These are phyloP conservation scores for Syrista parreyssii DNA, from an alignment of 2,888 invertebrate species.

Conservation along the genomic window DNA sequence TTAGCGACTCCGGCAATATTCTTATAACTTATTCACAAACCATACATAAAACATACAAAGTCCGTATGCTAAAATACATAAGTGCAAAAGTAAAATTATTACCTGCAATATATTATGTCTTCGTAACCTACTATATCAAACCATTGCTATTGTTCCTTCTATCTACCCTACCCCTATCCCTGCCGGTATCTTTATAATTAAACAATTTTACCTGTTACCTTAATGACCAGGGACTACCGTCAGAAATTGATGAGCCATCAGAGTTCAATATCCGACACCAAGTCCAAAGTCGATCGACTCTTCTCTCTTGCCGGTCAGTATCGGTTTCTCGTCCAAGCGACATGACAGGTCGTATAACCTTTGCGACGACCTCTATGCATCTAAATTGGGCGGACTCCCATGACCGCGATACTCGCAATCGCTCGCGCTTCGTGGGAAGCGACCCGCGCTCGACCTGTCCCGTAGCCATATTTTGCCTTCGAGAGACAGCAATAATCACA, in stretches of 20 bases:
- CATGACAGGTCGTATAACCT: slow-evolving; percentile 45
- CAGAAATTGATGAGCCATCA: background rate
- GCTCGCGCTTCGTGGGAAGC: slow-evolving; percentile 44
- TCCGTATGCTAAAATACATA: background rate
- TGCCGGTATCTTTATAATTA: background rate
- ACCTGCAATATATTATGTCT: background rate
- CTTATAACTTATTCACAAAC: background rate
- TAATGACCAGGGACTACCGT: background rate
- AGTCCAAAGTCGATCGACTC: background rate
- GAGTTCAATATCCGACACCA: background rate
- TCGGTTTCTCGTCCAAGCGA: slow-evolving; percentile 23
- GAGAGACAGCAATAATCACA: background rate
- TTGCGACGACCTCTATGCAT: slow-evolving; percentile 42
- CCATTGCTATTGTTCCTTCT: background rate
- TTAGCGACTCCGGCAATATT: background rate
- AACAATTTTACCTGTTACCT: background rate
- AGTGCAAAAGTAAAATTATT: background rate
- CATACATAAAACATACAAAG: background rate
- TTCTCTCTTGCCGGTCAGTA: background rate
- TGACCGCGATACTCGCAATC: slow-evolving; percentile 26
- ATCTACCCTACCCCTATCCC: background rate
- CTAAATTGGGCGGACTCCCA: slow-evolving; percentile 40
- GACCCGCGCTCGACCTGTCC: slow-evolving; percentile 14
- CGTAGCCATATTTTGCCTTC: slow-evolving; percentile 12
- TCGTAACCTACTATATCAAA: background rate